Percentiles rank a stretch among this genome's conserved stretches.
phyloP scores from a whole-genome alignment of 2,797 vertebrate species.

The Pelochelys cantorii region DNA sequence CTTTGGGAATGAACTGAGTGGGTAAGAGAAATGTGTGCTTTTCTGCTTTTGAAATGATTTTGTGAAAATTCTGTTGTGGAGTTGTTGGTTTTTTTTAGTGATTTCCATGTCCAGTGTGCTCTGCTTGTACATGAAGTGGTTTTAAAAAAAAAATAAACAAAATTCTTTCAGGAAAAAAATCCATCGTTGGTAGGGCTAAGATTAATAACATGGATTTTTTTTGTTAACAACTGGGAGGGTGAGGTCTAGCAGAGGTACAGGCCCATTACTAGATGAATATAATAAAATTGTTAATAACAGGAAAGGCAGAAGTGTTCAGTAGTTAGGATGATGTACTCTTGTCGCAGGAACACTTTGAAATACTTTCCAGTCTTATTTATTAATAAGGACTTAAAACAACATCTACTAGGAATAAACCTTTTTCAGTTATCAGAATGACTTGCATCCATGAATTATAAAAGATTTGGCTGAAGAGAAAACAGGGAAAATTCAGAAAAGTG shows the following conservation, averaged over 20 bases:
- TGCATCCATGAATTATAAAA: neutral
- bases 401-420: neutral
- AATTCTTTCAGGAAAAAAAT: neutral
- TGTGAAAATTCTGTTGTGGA: neutral
- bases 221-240: neutral
- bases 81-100: neutral
- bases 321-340: neutral
- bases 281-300: neutral
- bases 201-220: neutral
- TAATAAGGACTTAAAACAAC: neutral
- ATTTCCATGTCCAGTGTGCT: neutral
- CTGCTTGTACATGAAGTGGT: neutral
- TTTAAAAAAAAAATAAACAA: neutral
- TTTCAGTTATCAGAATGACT: neutral
- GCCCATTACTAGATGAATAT: neutral
- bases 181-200: neutral
- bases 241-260: neutral
- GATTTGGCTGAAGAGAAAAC: neutral
- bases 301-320: fast-evolving
- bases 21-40: neutral
- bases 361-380: neutral
- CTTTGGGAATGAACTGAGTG: neutral
- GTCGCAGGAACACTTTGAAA: neutral
- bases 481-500: neutral
- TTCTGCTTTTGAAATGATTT: neutral